phyloP scores from a whole-genome alignment of 2,888 invertebrate species.

The Platycheirus albimanus region DNA sequence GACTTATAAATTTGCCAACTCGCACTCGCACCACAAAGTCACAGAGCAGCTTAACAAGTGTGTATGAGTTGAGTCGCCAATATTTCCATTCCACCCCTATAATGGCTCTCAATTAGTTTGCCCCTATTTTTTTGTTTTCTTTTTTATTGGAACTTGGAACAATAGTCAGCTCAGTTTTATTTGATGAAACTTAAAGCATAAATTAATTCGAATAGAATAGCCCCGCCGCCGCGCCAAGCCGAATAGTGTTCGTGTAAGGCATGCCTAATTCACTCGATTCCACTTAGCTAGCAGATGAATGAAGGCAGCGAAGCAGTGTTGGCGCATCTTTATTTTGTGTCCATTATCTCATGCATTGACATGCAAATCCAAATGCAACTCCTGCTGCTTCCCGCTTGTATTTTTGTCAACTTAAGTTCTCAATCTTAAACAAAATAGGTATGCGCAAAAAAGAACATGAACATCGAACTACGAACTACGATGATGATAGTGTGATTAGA shows the following conservation, averaged over 20 bases:
- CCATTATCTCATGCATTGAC: constrained; percentile 6
- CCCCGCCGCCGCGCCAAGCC: too few relatives aligned
- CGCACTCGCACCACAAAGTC: too few relatives aligned
- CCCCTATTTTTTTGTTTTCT: constrained; percentile 8
- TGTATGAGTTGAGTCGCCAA: too few relatives aligned
- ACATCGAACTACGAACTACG: constrained; percentile 19
- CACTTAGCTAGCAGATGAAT: background rate
- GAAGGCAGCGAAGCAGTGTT: too few relatives aligned
- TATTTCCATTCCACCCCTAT: constrained; percentile 7
- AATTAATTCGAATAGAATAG: constrained; percentile 7
- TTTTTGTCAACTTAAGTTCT: constrained; percentile 3
- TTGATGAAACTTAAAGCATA: constrained; percentile 1
- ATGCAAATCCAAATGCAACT: background rate
- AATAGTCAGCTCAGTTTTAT: background rate
- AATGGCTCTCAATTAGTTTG: constrained; percentile 28
- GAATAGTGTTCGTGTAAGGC: too few relatives aligned
- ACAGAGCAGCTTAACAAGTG: too few relatives aligned
- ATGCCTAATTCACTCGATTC: background rate
- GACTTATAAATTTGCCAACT: constrained; percentile 9
- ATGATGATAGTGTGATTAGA: constrained; percentile 37
- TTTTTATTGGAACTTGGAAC: constrained; percentile 15
- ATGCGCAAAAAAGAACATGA: constrained; percentile 27
- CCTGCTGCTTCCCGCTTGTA: background rate
- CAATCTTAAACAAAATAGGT: constrained; percentile 7
- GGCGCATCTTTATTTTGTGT: constrained; percentile 35